Evolutionary conservation across 2,113 vertebrate species (phyloP), one percentile per base, ranked within the genome.

Genomic region (Amphiprion ocellaris): DNA sequence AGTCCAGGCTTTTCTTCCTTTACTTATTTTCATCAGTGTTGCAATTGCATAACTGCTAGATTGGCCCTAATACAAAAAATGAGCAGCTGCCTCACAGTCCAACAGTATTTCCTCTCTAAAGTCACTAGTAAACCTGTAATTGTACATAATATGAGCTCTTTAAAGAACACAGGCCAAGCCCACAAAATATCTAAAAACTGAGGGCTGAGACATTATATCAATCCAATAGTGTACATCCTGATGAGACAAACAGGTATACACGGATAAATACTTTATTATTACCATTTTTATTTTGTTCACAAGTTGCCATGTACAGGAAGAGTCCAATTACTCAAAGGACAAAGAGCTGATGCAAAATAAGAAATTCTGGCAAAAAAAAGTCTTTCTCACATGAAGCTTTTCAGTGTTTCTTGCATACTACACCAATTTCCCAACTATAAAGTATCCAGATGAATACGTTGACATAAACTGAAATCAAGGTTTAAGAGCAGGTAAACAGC

Each of bases 231-330:
- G 69, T 24, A 69, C 10, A n/a, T 46, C 39, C 53, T 65, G 19
- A 63, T 77, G 23, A 30, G 21, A 61, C 1, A 49, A 73, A 63
- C 53, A 46, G 52, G 26, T 8, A 71, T 23, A 10, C 78, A 24
- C 69, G 55, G 21, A 69, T 79, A 62, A 73, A 86, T 55, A 79
- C 74, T 88, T 73, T 68, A 65, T 81, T 78, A 67, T 67, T 19
- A 44, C 46, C 21, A 67, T 17, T 37, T 81, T 72, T 63, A 85
- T 75, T 87, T 86, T 86, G 84, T 86, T 91, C 80, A 84, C 70
- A 73, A 69, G 67, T 26, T 79, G 68, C 79, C 66, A 73, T 19
- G 14, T 46, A 70, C 49, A 75, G 63, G 47, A 59, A n/a, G 28
- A 44, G 30, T 77, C 47, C 28, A 74, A 59, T 53, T 77, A 54